Evolutionary conservation across 92 coral and sea anemone genomes (phyloP).

Genomic region (Scolanthus callimorphus): DNA sequence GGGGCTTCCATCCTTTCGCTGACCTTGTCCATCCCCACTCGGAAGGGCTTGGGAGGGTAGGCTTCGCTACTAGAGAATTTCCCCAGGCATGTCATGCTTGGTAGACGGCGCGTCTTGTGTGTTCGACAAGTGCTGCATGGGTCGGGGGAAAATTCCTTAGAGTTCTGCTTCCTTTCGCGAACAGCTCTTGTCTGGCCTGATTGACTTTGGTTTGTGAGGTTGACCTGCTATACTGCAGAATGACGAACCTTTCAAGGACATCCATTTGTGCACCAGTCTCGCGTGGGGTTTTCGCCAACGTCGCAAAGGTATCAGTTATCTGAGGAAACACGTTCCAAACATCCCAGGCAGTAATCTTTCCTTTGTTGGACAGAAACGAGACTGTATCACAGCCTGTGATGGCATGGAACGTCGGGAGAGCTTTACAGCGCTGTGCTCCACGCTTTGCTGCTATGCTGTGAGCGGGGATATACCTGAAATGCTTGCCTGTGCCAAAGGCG

Average conservation of each 20-base stretch:
- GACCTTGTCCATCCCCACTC: slow-evolving; percentile 27
- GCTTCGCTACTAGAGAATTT: not conserved
- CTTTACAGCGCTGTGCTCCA: slow-evolving; percentile 30
- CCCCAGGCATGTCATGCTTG: slow-evolving; percentile 28
- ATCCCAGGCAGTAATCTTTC: slow-evolving; percentile 43
- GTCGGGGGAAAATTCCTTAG: slow-evolving; percentile 44
- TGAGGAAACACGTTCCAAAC: slow-evolving; percentile 31
- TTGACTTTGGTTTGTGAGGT: too few relatives aligned
- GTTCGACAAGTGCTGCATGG: slow-evolving; percentile 32
- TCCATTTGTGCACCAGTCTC: slow-evolving; percentile 2
- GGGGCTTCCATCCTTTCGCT: too few relatives aligned
- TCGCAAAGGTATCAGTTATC: slow-evolving; percentile 12
- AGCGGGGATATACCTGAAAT: slow-evolving; percentile 22
- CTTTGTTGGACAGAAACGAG: slow-evolving; percentile 34
- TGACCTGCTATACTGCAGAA: too few relatives aligned
- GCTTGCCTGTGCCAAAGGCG: slow-evolving; percentile 22
- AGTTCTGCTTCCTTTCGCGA: slow-evolving; percentile 1
- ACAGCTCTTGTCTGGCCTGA: slow-evolving; percentile 22
- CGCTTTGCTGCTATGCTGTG: slow-evolving; percentile 18
- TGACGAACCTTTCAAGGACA: slow-evolving; percentile 5
- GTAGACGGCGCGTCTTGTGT: too few relatives aligned
- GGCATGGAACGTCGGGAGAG: slow-evolving; percentile 28
- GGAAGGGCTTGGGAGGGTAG: slow-evolving; percentile 8
- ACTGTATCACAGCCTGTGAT: slow-evolving; percentile 47
- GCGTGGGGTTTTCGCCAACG: not conserved